Evolutionary conservation across 2,888 invertebrate genomes (phyloP).

Genomic region (Caenorhabditis sulstoni): DNA sequence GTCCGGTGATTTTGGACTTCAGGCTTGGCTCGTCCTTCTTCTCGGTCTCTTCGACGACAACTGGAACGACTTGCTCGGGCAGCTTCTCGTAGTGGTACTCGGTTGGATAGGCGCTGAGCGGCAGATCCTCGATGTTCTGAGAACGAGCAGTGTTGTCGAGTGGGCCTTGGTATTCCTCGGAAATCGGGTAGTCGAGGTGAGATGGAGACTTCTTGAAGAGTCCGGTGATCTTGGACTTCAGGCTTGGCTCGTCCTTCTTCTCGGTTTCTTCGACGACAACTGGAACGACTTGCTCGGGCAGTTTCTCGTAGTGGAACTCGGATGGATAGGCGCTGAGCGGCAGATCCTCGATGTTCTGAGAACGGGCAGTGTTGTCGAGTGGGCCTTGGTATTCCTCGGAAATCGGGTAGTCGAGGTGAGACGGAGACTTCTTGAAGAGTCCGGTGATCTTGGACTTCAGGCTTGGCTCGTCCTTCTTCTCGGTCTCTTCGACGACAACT

Average conservation of each 20-base stretch:
- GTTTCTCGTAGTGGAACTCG: slow-evolving; percentile 59
- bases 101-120: slow-evolving; percentile 50
- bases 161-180: slow-evolving; percentile 59
- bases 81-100: slow-evolving; percentile 56
- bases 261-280: slow-evolving; percentile 38
- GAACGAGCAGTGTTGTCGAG: slow-evolving; percentile 39
- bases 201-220: slow-evolving; percentile 61
- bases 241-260: slow-evolving; percentile 15
- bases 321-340: slow-evolving; percentile 58
- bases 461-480: slow-evolving; percentile 36
- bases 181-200: slow-evolving; percentile 66
- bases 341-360: slow-evolving; percentile 53
- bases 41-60: slow-evolving; percentile 13
- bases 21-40: slow-evolving; percentile 21
- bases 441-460: slow-evolving; percentile 42
- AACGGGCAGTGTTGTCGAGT: slow-evolving; percentile 40
- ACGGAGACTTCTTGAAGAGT: slow-evolving; percentile 62
- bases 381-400: slow-evolving; percentile 60
- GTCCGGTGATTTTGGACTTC: slow-evolving; percentile 31
- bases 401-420: slow-evolving; percentile 68
- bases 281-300: slow-evolving; percentile 44
- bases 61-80: slow-evolving; percentile 29
- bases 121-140: slow-evolving; percentile 51
- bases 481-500: slow-evolving; percentile 22
- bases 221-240: slow-evolving; percentile 37